Base-by-base conservation (phyloP, 2,113 vertebrate genomes). In the Antechinus flavipes region DNA sequence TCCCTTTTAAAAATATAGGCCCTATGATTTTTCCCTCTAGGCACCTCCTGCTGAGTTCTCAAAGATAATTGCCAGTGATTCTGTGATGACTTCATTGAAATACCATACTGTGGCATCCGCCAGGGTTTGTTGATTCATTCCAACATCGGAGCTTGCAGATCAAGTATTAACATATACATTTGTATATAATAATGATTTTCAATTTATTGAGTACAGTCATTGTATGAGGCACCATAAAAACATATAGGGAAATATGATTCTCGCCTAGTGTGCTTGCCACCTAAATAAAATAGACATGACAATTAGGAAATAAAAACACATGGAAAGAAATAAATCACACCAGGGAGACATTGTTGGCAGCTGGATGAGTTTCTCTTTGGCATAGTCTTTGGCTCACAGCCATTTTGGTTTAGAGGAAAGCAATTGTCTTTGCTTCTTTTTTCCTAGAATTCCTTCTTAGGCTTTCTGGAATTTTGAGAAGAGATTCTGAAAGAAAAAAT, bases 121-220 rank as follows among this genome's bases (percentile, higher is more conserved):
- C 96, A 97, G 98, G 90, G 94, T 97, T 96, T 97, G 96, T 97
- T 97, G 96, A 95, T 96, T 97, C 96, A 96, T 94, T 94, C 96
- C 61, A 54, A 96, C 93, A 92, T 76, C 42, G 2, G 26, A 93
- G 94, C 92, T 96, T 95, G 91, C 94, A 94, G 97, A 97, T 97
- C 94, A 97, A 35, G 50, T 58, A 96, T 97, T 97, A 97, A 95
- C 97, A 97, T 98, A 97, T 93, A 91, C 91, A 96, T 97, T 97
- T 96, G 96, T 96, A 49, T 97, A 93, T 97, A 95, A 95, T 97
- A 97, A 97, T 97, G 97, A 97, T 96, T 97, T 98, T 97, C 94
- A 94, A 52, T 94, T 96, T 97, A 97, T 96, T 93, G 97, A 97
- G 95, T 94, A 92, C 54, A 96, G 90, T 96, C 95, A 96, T 97